phyloP scores from a whole-genome alignment of 23 tunicate genomes.

The Phallusia fumigata region DNA sequence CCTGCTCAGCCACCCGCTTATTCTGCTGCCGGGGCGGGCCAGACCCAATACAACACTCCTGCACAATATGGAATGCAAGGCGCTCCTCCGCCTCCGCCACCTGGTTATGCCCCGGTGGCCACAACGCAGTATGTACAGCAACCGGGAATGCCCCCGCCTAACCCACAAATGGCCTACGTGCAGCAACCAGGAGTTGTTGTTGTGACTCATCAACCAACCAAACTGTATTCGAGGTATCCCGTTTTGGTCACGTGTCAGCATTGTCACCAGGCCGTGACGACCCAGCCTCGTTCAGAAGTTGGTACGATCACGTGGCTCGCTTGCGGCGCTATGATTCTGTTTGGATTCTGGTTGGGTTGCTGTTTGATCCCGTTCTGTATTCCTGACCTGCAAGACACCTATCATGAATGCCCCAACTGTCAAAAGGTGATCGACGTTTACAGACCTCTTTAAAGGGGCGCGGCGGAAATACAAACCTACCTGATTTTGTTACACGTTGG shows the following conservation, averaged over 20 bases:
- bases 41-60: conserved; percentile 3
- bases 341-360: conserved; percentile 53
- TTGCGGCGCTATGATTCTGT: conserved; percentile 21
- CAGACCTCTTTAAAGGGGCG: background rate
- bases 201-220: background rate
- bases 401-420: conserved; percentile 45
- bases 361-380: conserved; percentile 57
- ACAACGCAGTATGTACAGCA: background rate
- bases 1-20: background rate
- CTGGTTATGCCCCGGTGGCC: background rate
- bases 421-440: conserved; percentile 17
- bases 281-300: conserved; percentile 17
- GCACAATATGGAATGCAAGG: background rate
- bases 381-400: conserved; percentile 23
- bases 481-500: no score
- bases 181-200: background rate
- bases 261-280: conserved; percentile 26
- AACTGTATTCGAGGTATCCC: background rate
- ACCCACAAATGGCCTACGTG: background rate
- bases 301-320: conserved; percentile 36
- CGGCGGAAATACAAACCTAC: no score
- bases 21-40: background rate
- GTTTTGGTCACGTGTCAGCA: conserved; percentile 27
- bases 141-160: background rate
- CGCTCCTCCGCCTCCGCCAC: background rate